Conservation (phyloP, 2,797 vertebrate genomes). For the Phoebastria nigripes region DNA sequence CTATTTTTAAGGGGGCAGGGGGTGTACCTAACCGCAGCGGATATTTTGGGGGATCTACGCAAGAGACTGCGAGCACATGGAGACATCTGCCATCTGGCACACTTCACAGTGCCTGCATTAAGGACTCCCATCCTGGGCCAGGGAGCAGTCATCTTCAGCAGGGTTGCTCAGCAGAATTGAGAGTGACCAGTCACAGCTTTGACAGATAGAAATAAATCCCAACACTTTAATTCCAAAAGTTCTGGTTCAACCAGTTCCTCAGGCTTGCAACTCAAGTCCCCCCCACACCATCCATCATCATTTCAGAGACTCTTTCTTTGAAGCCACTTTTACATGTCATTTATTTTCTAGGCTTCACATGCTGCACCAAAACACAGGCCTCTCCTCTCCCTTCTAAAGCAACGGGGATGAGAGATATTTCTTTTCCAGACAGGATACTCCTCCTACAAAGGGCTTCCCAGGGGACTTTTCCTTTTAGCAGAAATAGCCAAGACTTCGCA, state of each 20-base stretch:
- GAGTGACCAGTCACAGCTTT: not conserved
- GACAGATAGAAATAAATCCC: not conserved
- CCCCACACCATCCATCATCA: not conserved
- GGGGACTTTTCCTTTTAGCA: conserved; percentile 19
- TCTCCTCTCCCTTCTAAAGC: not conserved
- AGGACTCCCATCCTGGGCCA: not conserved
- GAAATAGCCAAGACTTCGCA: not conserved
- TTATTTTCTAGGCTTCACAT: not conserved
- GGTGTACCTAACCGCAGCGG: not conserved
- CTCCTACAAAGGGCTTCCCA: not conserved
- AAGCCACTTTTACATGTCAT: not conserved
- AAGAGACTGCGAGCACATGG: rapidly evolving
- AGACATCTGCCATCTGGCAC: not conserved
- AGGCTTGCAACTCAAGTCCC: not conserved
- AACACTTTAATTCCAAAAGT: not conserved
- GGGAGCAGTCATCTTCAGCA: not conserved
- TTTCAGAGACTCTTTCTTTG: not conserved
- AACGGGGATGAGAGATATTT: rapidly evolving
- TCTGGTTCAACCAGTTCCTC: not conserved
- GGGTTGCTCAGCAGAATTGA: conserved; percentile 32
- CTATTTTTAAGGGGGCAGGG: not conserved
- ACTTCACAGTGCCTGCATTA: not conserved
- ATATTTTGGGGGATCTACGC: not conserved
- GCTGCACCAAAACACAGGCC: not conserved
- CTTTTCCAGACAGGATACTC: not conserved